Evolutionary conservation across 2,888 invertebrate genomes (phyloP).

Genomic region (Eucera pruinosa): DNA sequence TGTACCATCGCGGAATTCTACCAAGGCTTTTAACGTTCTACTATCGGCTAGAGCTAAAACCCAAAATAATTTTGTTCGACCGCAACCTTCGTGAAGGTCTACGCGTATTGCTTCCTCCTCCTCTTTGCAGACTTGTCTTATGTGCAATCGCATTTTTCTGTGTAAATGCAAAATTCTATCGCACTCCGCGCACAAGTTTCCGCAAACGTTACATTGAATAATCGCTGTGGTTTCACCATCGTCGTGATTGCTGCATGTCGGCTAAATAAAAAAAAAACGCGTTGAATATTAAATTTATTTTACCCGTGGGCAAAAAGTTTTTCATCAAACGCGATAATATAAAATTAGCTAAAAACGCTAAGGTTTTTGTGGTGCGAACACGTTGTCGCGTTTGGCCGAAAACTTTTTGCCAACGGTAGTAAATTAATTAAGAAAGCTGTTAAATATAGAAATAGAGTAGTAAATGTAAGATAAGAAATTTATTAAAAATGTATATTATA

Average conservation of each 20-base stretch:
- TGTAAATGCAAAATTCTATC: conserved; percentile 97
- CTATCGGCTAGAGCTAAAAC: conserved; percentile 96
- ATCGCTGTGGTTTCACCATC: conserved; percentile 97
- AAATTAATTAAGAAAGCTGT: too few species aligned
- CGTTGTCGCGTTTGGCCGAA: too few species aligned
- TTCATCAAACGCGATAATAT: too few species aligned
- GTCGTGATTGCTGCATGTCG: conserved; percentile 98
- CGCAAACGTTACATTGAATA: conserved; percentile 96
- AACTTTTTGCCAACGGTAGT: too few species aligned
- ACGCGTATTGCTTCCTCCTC: conserved; percentile 98
- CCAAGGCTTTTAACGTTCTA: conserved; percentile 94
- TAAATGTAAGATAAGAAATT: background rate
- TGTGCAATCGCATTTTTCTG: conserved; percentile 93
- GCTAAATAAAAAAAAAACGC: conserved; percentile 84
- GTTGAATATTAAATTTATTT: background rate
- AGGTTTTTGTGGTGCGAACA: too few species aligned
- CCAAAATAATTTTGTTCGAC: conserved; percentile 98
- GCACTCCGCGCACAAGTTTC: conserved; percentile 97
- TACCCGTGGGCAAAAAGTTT: too few species aligned
- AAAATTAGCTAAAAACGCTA: too few species aligned
- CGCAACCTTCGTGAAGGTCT: conserved; percentile 98
- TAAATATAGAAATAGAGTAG: too few species aligned
- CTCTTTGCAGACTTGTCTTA: conserved; percentile 96
- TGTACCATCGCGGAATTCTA: conserved; percentile 94
- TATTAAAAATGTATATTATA: background rate